Conservation (phyloP, 2,888 invertebrate genomes). For the Epinotia demarniana region DNA sequence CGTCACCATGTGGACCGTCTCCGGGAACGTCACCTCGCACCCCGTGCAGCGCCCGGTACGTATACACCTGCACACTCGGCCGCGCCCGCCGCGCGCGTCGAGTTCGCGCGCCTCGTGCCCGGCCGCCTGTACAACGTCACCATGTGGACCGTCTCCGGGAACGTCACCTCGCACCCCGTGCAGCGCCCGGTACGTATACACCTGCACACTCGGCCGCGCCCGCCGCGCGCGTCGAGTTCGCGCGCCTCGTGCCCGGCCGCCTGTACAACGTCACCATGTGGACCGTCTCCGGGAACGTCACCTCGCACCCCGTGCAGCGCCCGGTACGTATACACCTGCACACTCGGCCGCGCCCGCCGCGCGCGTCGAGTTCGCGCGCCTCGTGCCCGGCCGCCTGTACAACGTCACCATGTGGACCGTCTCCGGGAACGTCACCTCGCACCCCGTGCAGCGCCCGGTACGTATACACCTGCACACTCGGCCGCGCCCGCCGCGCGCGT, state of each 20-base stretch:
- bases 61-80: background rate
- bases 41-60: slow-evolving; percentile 27
- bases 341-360: slow-evolving; percentile 84
- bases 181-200: slow-evolving; percentile 15
- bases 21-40: slow-evolving; percentile 92
- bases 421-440: slow-evolving; percentile 91
- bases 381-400: slow-evolving; percentile 95
- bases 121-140: slow-evolving; percentile 96
- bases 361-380: slow-evolving; percentile 89
- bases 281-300: slow-evolving; percentile 94
- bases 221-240: slow-evolving; percentile 89
- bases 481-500: slow-evolving; percentile 87
- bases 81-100: slow-evolving; percentile 88
- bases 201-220: slow-evolving; percentile 75
- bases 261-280: slow-evolving; percentile 97
- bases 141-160: slow-evolving; percentile 95
- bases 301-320: too few relatives aligned
- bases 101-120: slow-evolving; percentile 91
- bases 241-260: slow-evolving; percentile 91
- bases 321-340: background rate
- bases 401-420: slow-evolving; percentile 98
- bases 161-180: too few relatives aligned
- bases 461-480: background rate
- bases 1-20: slow-evolving; percentile 96
- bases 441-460: too few relatives aligned